Evolutionary conservation across 2,888 invertebrate genomes (phyloP), one percentile per base, ranked within the genome.

Genomic region (Stenodema calcarata): DNA sequence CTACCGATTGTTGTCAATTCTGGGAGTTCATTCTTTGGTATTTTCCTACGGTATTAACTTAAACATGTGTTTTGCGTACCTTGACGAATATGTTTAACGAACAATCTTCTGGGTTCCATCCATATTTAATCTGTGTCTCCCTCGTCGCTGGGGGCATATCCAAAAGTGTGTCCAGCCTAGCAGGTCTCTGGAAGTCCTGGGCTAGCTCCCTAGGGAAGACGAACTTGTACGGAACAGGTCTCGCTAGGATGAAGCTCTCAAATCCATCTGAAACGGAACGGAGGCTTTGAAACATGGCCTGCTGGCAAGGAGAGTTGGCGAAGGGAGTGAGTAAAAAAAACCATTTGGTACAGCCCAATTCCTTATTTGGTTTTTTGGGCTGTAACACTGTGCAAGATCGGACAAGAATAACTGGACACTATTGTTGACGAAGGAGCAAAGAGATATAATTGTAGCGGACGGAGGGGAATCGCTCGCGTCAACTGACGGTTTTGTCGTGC

Each of bases 1-100:
- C n/a, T n/a, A n/a, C n/a, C n/a, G 35, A 2, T 35, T 35, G 35
- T 35, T 35, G 2, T 7, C 7, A 7, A 35, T 35, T 35, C 18
- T 47, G 0, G 12, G 42, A 73, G 35, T 35, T 35, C 35, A 42
- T 4, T 35, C 35, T 35, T 35, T 4, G 2, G 35, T 35, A n/a
- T n/a, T n/a, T n/a, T 4, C 35, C 7, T 4, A 35, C 35, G 4
- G 2, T 2, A 35, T 35, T 35, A 7, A 7, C 7, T 35, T 35
- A 35, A 35, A 35, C 2, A 35, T 4, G 7, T 4, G 35, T 4
- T 69, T 42, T 80, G 88, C 89, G 89, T 90, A 93, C 94, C 93
- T 99, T 99, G 89, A 99, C 99, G 92, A 99, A 99, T 92, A 99
- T 99, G 92, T 99, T 99, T 90, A 99, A 93, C 89, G 98, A 98